These are phyloP conservation scores for Heliconius erato DNA, from an alignment of 2,888 invertebrate genomes.

Conservation along the genomic window DNA sequence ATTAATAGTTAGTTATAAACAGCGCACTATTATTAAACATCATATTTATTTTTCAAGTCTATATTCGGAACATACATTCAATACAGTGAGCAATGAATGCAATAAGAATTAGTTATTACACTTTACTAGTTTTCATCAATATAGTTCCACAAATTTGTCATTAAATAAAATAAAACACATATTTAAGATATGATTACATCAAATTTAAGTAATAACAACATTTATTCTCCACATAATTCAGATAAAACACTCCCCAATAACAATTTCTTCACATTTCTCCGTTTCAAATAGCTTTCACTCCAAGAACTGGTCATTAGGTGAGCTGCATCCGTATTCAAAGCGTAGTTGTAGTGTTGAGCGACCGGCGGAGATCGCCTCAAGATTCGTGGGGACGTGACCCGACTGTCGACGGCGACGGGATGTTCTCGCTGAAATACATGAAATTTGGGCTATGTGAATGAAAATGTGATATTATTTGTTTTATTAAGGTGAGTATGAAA, in stretches of 20 bases:
- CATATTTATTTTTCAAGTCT: too few species aligned
- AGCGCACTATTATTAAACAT: too few species aligned
- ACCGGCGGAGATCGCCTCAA: constrained; percentile 40
- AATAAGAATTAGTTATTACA: too few species aligned
- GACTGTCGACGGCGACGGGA: constrained; percentile 33
- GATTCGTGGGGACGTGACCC: constrained; percentile 13
- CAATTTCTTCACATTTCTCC: not conserved
- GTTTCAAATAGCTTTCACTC: constrained; percentile 22
- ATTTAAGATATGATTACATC: too few species aligned
- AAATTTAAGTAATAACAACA: too few species aligned
- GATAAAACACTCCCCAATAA: not conserved
- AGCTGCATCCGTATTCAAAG: constrained; percentile 41
- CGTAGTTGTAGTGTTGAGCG: constrained; percentile 39
- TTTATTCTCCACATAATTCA: too few species aligned
- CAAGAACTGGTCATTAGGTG: constrained; percentile 34
- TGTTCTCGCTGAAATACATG: not conserved
- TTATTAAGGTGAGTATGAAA: not conserved
- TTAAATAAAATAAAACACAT: too few species aligned
- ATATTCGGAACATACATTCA: too few species aligned
- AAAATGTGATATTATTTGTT: not conserved
- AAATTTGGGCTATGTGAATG: not conserved
- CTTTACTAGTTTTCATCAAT: too few species aligned
- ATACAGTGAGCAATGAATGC: too few species aligned
- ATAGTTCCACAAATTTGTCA: too few species aligned
- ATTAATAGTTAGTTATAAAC: too few species aligned